Percentiles rank a stretch among this genome's conserved stretches.
phyloP scores from a whole-genome alignment of 2,113 vertebrate genomes.

The Lipotes vexillifer region DNA sequence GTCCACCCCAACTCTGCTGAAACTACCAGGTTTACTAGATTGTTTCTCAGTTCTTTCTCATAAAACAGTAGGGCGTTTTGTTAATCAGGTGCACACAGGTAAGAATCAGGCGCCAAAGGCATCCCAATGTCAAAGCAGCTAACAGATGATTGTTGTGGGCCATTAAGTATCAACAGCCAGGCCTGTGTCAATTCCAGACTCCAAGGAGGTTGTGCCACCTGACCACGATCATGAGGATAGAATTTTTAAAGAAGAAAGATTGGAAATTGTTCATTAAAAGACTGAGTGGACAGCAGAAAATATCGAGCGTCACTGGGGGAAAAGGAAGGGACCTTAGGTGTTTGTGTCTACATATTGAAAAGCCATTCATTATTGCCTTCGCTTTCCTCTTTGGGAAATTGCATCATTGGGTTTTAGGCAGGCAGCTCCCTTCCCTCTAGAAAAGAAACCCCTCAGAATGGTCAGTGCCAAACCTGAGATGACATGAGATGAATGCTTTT shows the following conservation, averaged over 20 bases:
- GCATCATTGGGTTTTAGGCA: not conserved
- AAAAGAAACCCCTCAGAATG: not conserved
- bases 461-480: not conserved
- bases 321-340: not conserved
- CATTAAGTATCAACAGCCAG: not conserved
- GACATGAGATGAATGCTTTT: not conserved
- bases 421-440: not conserved
- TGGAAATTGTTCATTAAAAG: not conserved
- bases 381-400: not conserved
- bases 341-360: not conserved
- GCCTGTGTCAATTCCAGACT: not conserved
- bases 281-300: not conserved
- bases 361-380: not conserved
- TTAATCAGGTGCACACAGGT: not conserved
- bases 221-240: not conserved
- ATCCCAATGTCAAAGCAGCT: not conserved
- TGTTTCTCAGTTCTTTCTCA: not conserved
- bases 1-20: not conserved
- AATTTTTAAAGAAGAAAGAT: not conserved
- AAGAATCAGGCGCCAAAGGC: not conserved
- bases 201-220: not conserved
- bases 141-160: not conserved
- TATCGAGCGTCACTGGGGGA: not conserved
- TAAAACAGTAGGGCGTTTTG: not conserved
- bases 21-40: not conserved